Evolutionary conservation across 2,797 vertebrate species (phyloP).

Genomic region (Falco rusticolus): DNA sequence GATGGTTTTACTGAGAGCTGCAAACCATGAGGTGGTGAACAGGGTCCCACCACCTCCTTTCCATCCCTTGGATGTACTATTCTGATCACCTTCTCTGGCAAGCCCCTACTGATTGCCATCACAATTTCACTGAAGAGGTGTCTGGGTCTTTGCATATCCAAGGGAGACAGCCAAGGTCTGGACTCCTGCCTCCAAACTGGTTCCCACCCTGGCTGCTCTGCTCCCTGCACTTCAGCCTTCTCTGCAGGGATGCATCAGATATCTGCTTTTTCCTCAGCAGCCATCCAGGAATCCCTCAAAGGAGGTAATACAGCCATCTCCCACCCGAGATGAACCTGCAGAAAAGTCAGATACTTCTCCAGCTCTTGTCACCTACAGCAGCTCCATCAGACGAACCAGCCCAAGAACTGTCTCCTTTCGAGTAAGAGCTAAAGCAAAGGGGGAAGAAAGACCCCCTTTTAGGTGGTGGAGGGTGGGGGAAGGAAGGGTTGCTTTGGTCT

Average conservation of each 20-base stretch:
- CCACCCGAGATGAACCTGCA: conserved; percentile 1
- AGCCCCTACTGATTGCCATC: too few relatives aligned
- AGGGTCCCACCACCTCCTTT: background rate
- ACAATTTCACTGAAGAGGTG: fast-evolving
- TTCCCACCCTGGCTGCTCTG: background rate
- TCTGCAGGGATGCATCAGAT: background rate
- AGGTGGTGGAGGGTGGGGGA: background rate
- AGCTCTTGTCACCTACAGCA: conserved; percentile 61
- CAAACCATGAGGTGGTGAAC: fast-evolving
- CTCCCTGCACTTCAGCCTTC: background rate
- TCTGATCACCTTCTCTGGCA: background rate
- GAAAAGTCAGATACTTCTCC: conserved; percentile 36
- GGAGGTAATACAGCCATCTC: background rate
- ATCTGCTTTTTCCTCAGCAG: background rate
- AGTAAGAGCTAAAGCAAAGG: conserved; percentile 73
- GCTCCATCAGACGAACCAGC: conserved; percentile 82
- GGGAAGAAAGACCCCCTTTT: background rate
- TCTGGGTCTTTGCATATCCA: background rate
- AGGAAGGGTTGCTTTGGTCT: background rate
- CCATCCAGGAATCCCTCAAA: conserved; percentile 12
- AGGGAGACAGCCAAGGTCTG: background rate
- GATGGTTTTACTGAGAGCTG: background rate
- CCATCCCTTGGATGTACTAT: background rate
- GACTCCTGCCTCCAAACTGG: background rate
- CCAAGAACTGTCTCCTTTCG: conserved; percentile 89